phyloP scores from a whole-genome alignment of 2,113 vertebrate genomes.

The Dasypus novemcinctus region DNA sequence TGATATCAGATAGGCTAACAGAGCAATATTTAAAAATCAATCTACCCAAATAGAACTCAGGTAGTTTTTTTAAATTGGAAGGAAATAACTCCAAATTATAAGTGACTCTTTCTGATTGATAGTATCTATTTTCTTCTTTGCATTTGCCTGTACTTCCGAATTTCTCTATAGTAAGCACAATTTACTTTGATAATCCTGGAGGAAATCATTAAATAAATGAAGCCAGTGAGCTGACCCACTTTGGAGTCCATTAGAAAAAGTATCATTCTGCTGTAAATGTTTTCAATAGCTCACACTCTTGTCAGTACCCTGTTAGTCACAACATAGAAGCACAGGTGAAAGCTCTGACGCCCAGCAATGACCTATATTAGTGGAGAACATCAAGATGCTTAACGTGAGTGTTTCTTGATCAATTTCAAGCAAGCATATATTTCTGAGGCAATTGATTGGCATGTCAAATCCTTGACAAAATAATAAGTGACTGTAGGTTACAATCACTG shows the following conservation, averaged over 20 bases:
- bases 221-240: not conserved
- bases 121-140: not conserved
- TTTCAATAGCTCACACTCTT: not conserved
- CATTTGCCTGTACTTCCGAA: not conserved
- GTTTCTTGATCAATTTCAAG: slow-evolving; percentile 63
- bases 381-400: slow-evolving; percentile 58
- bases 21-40: not conserved
- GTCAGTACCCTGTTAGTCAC: not conserved
- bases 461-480: slow-evolving; percentile 75
- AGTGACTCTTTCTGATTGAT: not conserved
- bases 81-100: not conserved
- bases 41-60: not conserved
- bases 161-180: not conserved
- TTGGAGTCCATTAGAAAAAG: not conserved
- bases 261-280: not conserved
- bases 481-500: slow-evolving; percentile 65
- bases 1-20: not conserved
- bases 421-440: slow-evolving; percentile 61
- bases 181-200: slow-evolving; percentile 26
- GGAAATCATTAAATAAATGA: slow-evolving; percentile 8
- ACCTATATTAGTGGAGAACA: slow-evolving; percentile 48
- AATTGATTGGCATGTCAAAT: slow-evolving; percentile 71
- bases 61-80: not conserved
- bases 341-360: not conserved
- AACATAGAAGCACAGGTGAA: not conserved